phyloP scores from a whole-genome alignment of 2,113 vertebrate genomes.

The Corythornis madagascariensis region DNA sequence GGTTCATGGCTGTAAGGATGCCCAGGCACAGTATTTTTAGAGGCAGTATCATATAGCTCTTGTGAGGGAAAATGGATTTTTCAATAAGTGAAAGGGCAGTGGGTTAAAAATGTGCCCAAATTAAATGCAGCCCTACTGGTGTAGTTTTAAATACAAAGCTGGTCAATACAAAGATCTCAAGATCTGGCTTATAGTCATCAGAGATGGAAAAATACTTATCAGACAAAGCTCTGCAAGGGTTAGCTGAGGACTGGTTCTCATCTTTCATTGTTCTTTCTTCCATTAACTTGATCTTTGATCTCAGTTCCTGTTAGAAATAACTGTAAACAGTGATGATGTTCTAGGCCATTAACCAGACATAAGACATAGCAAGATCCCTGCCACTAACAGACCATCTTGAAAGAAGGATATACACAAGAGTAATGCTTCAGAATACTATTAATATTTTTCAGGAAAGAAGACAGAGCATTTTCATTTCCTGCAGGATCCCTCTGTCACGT shows the following conservation, averaged over 20 bases:
- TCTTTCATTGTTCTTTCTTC: constrained; percentile 37
- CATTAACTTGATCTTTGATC: constrained; percentile 45
- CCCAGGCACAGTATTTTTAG: background rate
- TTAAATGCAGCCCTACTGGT: background rate
- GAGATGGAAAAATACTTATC: background rate
- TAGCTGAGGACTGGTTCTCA: background rate
- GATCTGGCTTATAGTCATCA: background rate
- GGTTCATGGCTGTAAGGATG: background rate
- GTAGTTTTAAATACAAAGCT: background rate
- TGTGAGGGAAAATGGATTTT: background rate
- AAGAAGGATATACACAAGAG: background rate
- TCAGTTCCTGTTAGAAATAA: constrained; percentile 41
- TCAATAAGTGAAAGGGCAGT: background rate
- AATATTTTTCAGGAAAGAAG: background rate
- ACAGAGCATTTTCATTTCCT: background rate
- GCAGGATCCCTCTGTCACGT: background rate
- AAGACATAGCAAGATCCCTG: background rate
- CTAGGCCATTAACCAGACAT: constrained; percentile 10
- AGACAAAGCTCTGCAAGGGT: background rate
- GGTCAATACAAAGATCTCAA: background rate
- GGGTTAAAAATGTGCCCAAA: background rate
- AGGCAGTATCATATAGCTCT: background rate
- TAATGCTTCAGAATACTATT: background rate
- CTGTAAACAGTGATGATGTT: constrained; percentile 26
- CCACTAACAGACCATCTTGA: background rate